A percentile compares a stretch with the other conserved stretches of the same genome.
These are phyloP conservation scores for Turdus rufiventris DNA, from an alignment of 2,113 vertebrate species.

Conservation along the genomic window DNA sequence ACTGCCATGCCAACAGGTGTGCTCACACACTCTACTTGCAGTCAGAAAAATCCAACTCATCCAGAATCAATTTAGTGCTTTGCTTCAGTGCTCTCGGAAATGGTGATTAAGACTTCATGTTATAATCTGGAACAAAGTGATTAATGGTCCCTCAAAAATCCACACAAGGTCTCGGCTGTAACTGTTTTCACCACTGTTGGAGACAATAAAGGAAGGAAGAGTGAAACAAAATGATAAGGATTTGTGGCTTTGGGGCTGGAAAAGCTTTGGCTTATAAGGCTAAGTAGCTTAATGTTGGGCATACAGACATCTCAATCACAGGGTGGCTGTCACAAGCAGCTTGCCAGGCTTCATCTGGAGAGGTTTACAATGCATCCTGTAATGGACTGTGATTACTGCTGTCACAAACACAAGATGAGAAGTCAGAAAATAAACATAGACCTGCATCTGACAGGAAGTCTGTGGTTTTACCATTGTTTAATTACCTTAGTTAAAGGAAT, in stretches of 20 bases:
- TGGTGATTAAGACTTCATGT: not conserved
- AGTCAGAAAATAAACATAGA: not conserved
- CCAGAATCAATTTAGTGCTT: not conserved
- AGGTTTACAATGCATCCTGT: not conserved
- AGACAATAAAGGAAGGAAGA: not conserved
- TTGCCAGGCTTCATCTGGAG: not conserved
- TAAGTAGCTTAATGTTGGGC: slow-evolving; percentile 35
- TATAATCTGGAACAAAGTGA: not conserved
- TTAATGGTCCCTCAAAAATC: not conserved
- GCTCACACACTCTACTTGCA: not conserved
- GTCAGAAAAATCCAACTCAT: not conserved
- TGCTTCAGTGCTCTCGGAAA: not conserved
- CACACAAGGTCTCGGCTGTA: not conserved
- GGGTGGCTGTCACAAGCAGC: not conserved
- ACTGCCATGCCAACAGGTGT: not conserved
- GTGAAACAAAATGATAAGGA: slow-evolving; percentile 10
- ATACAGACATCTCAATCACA: slow-evolving; percentile 29
- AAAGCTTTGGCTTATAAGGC: not conserved
- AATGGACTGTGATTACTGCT: not conserved
- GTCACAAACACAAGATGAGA: not conserved
- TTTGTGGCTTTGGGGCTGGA: not conserved
- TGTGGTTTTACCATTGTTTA: not conserved
- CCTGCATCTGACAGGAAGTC: not conserved
- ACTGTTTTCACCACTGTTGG: not conserved
- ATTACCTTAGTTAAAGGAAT: not conserved